Evolutionary conservation across 2,888 invertebrate species (phyloP).

Genomic region (Hermaeophaga mercurialis): DNA sequence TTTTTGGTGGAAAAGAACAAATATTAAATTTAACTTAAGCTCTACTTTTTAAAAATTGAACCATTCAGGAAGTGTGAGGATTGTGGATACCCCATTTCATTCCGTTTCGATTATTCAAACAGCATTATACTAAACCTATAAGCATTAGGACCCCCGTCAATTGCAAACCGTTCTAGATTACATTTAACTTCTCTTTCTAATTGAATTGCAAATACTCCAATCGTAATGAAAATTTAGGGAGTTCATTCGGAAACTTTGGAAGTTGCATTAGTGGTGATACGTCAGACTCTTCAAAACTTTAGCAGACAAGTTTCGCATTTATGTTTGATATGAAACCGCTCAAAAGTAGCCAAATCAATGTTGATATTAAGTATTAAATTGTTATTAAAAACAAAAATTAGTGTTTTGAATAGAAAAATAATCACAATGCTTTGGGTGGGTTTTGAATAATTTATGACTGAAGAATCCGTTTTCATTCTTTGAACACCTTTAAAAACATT

Average conservation of each 20-base stretch:
- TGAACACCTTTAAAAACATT: background rate
- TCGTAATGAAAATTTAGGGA: conserved; percentile 16
- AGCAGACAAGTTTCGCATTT: background rate
- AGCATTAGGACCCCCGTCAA: conserved; percentile 9
- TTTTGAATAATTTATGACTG: too few relatives aligned
- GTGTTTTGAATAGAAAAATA: too few relatives aligned
- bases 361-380: too few relatives aligned
- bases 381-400: too few relatives aligned
- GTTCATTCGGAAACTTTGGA: conserved; percentile 2
- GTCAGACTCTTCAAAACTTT: background rate
- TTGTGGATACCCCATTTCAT: background rate
- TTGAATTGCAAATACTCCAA: conserved; percentile 21
- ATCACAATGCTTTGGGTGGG: too few relatives aligned
- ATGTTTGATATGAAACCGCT: too few relatives aligned
- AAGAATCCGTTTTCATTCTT: too few relatives aligned
- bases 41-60: too few relatives aligned
- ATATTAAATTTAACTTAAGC: too few relatives aligned
- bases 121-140: conserved; percentile 10
- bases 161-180: conserved; percentile 12
- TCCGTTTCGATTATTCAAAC: background rate
- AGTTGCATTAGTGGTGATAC: background rate
- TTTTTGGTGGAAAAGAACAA: too few relatives aligned
- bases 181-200: conserved; percentile 13
- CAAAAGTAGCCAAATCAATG: too few relatives aligned
- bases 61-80: background rate